phyloP scores from a whole-genome alignment of 53 echinoderm and acorn worm genomes.

The Zoroaster sp. region DNA sequence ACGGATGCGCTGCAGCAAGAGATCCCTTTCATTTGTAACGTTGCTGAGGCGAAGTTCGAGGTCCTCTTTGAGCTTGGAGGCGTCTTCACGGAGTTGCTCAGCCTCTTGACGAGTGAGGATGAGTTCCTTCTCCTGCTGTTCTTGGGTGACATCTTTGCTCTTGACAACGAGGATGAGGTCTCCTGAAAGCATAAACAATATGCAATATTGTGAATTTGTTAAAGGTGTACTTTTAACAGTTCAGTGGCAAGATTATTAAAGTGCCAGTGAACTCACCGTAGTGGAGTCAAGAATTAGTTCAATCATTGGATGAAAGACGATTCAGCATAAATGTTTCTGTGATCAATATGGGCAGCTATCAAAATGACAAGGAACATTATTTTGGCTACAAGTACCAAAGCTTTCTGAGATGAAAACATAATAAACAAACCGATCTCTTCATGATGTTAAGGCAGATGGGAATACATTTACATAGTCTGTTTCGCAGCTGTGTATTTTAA shows the following conservation, averaged over 20 bases:
- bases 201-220: background rate
- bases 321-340: background rate
- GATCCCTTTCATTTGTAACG: constrained; percentile 57
- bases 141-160: constrained; percentile 91
- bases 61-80: constrained; percentile 60
- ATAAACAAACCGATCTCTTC: background rate
- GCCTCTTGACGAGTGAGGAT: constrained; percentile 64
- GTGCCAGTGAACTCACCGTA: background rate
- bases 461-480: background rate
- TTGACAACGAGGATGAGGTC: constrained; percentile 82
- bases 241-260: background rate
- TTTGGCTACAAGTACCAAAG: background rate
- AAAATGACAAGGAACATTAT: background rate
- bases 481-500: background rate
- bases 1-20: constrained; percentile 81
- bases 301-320: background rate
- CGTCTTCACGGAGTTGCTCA: constrained; percentile 69
- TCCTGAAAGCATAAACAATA: constrained; percentile 43
- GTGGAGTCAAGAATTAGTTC: background rate
- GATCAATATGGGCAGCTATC: background rate
- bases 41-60: constrained; percentile 52
- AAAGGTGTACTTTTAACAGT: background rate
- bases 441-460: background rate
- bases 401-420: background rate
- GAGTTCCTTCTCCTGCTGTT: constrained; percentile 93